Conservation (phyloP, 2,888 invertebrate genomes). For the Lithosia quadra region DNA sequence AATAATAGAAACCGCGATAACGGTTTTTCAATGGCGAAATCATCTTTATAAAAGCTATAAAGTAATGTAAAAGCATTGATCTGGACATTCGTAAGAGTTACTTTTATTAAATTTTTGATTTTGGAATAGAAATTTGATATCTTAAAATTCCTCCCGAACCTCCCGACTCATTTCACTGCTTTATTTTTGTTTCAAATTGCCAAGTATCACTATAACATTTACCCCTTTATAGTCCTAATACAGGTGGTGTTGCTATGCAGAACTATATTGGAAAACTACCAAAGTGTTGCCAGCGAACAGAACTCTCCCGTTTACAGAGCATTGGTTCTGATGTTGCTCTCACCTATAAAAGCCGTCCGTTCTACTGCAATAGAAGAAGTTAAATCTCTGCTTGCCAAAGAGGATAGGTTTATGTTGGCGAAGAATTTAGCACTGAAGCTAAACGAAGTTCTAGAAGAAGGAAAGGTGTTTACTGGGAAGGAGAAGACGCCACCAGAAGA, state of each 20-base stretch:
- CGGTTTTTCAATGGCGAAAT: too few species aligned
- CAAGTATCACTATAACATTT: constrained; percentile 71
- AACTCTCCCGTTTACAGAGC: constrained; percentile 90
- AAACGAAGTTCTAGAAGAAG: constrained; percentile 88
- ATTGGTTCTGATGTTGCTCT: constrained; percentile 89
- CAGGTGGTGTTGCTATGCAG: constrained; percentile 92
- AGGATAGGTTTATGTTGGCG: constrained; percentile 88
- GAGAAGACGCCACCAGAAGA: constrained; percentile 76
- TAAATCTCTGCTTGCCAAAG: constrained; percentile 87
- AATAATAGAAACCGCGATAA: too few species aligned
- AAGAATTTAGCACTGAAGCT: constrained; percentile 89
- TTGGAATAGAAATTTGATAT: not conserved
- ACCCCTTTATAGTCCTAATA: constrained; percentile 85
- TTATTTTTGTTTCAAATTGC: constrained; percentile 38
- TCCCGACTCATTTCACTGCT: not conserved
- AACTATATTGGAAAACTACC: constrained; percentile 90
- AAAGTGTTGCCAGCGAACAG: constrained; percentile 89
- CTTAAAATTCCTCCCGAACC: not conserved
- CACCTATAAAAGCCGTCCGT: constrained; percentile 88
- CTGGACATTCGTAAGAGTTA: too few species aligned
- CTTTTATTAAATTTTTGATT: too few species aligned
- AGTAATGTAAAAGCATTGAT: too few species aligned
- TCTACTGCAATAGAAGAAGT: constrained; percentile 88
- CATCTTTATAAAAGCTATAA: too few species aligned
- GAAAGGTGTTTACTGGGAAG: constrained; percentile 79